Evolutionary conservation across 2,888 invertebrate genomes (phyloP), one percentile per base, ranked within the genome.

Genomic region (Heteromyza rotundicornis): DNA sequence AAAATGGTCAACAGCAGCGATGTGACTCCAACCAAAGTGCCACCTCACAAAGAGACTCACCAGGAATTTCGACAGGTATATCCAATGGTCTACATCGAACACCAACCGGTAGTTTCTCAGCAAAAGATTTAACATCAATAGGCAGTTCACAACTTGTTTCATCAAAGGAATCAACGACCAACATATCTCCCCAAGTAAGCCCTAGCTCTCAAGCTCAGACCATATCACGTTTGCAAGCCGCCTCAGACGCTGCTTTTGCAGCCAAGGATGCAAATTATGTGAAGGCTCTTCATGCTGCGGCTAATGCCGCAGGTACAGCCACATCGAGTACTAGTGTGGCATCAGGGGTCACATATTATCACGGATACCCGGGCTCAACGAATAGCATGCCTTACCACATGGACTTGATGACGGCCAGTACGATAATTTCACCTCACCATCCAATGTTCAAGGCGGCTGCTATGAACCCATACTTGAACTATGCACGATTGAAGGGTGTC

Each of bases 21-120:
- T 92, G 92, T 77, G 86, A 87, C 69, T 92, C 92, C 78, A 92
- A 91, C 82, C 91, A 91, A 80, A 92, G 92, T 81, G 90, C 91
- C 57, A 67, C 78, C 66, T 83, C 84, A 75, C 69, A 83, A 78
- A 76, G 84, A 60, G 82, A 80, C 61, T 83, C 83, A 50, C 83
- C 70, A 64, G 49, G 59, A 55, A 57, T 65, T 67, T n/a, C 49
- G 22, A 12, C 40, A 20, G 35, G 14, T 17, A 51, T 22, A 12
- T 17, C 50, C 2, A 52, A 47, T 20, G 47, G 47, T 5, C 20
- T 19, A 19, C 3, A 53, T 16, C 8, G 59, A 47, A 70, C 69
- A 2, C 69, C 70, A 40, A 70, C 35, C 51, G 56, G 47, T 50
- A 19, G 32, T 17, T 62, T 49, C 54, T 19, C 47, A 20, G 47